A percentile compares a stretch with the other conserved stretches of the same genome.
These are phyloP conservation scores for Epinotia bilunana DNA, from an alignment of 2,888 invertebrate species.

Conservation along the genomic window DNA sequence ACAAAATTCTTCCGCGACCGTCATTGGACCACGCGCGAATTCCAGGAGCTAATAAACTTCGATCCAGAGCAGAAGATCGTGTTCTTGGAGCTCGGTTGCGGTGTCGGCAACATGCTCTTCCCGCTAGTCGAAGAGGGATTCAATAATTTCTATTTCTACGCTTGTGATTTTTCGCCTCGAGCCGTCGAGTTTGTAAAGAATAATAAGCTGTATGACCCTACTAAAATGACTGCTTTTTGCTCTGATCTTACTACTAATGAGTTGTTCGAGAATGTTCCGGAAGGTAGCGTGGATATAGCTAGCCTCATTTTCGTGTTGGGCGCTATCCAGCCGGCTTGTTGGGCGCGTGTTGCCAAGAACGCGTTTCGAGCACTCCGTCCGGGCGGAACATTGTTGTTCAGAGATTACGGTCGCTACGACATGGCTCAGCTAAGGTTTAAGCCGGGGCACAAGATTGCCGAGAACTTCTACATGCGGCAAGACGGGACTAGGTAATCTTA, in stretches of 20 bases:
- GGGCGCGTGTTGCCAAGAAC: slow-evolving; percentile 86
- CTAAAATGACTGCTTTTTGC: slow-evolving; percentile 90
- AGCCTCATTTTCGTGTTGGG: slow-evolving; percentile 98
- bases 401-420: slow-evolving; percentile 98
- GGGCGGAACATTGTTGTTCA: slow-evolving; percentile 92
- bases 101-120: slow-evolving; percentile 98
- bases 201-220: slow-evolving; percentile 86
- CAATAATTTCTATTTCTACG: slow-evolving; percentile 87
- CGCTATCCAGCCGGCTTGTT: slow-evolving; percentile 95
- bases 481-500: slow-evolving; percentile 93
- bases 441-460: slow-evolving; percentile 95
- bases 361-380: slow-evolving; percentile 87
- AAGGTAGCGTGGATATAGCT: slow-evolving; percentile 88
- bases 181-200: slow-evolving; percentile 94
- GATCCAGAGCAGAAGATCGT: slow-evolving; percentile 83
- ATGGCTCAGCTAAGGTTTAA: slow-evolving; percentile 98
- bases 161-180: slow-evolving; percentile 96
- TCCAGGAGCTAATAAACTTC: slow-evolving; percentile 89
- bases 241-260: slow-evolving; percentile 91
- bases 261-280: slow-evolving; percentile 83
- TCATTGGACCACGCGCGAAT: slow-evolving; percentile 98
- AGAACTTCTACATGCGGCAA: slow-evolving; percentile 97
- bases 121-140: slow-evolving; percentile 93
- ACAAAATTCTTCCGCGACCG: slow-evolving; percentile 97
- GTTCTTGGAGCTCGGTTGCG: slow-evolving; percentile 95